phyloP scores from a whole-genome alignment of 1,140 invertebrate species.

The Dendroctonus valens region DNA sequence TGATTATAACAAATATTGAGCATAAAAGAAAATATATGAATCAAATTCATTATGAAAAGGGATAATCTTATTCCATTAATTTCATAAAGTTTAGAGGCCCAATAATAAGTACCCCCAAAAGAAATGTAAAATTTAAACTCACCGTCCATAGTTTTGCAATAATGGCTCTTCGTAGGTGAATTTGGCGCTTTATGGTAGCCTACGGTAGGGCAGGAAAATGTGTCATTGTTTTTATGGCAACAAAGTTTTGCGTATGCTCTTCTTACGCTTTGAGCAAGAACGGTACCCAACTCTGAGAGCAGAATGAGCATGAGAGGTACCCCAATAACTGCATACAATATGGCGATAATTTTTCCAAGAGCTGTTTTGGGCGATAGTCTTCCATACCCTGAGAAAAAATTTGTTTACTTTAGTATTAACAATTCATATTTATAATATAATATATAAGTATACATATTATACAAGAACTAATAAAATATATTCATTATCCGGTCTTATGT shows the following conservation, averaged over 20 bases:
- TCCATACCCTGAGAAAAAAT: constrained; percentile 66
- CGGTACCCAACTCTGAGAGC: constrained; percentile 80
- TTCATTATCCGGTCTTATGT: too few relatives aligned
- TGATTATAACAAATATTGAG: too few relatives aligned
- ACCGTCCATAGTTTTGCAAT: constrained; percentile 44
- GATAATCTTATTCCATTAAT: too few relatives aligned
- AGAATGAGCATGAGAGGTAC: constrained; percentile 86
- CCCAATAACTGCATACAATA: constrained; percentile 80
- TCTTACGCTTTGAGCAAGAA: constrained; percentile 72
- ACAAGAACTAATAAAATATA: too few relatives aligned
- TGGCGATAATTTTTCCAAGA: constrained; percentile 78
- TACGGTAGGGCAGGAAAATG: constrained; percentile 38
- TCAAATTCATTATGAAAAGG: too few relatives aligned
- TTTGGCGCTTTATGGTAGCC: constrained; percentile 48
- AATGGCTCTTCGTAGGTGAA: constrained; percentile 42
- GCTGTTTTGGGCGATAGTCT: constrained; percentile 75
- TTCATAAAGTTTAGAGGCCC: too few relatives aligned
- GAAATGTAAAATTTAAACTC: neutral
- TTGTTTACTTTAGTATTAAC: neutral
- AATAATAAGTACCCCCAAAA: too few relatives aligned
- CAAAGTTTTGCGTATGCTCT: constrained; percentile 68
- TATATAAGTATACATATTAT: neutral
- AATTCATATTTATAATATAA: neutral
- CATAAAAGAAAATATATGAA: too few relatives aligned
- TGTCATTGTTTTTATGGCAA: constrained; percentile 51